Evolutionary conservation across 2,888 invertebrate species (phyloP).

Genomic region (Prostheceraeus crozeri): DNA sequence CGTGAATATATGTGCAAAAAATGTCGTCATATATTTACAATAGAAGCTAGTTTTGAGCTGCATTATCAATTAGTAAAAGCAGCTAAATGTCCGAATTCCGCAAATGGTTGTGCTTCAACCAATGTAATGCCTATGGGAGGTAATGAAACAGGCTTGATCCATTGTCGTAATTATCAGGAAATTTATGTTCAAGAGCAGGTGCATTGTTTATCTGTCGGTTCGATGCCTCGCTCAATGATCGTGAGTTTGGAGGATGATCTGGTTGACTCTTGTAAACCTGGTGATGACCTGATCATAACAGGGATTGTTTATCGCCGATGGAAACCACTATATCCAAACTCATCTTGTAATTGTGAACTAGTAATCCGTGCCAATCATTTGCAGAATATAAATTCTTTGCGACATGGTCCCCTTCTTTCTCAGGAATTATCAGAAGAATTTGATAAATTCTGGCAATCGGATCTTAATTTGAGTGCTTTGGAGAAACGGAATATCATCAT

Average conservation of each 20-base stretch:
- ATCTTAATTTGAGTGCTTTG: slow-evolving; percentile 64
- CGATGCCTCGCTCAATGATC: slow-evolving; percentile 69
- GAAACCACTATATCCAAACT: slow-evolving; percentile 63
- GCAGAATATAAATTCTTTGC: slow-evolving; percentile 29
- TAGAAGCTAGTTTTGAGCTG: slow-evolving; percentile 66
- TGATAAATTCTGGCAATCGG: slow-evolving; percentile 58
- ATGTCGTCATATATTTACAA: slow-evolving; percentile 65
- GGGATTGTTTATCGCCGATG: slow-evolving; percentile 70
- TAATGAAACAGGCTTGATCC: neutral
- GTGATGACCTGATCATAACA: slow-evolving; percentile 77
- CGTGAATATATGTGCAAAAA: slow-evolving; percentile 69
- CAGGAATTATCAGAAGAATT: slow-evolving; percentile 27
- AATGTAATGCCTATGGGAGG: slow-evolving; percentile 43
- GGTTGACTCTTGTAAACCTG: slow-evolving; percentile 76
- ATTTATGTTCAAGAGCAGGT: slow-evolving; percentile 76
- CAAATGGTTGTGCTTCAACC: slow-evolving; percentile 49
- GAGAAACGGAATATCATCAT: slow-evolving; percentile 70
- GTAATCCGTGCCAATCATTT: slow-evolving; percentile 57
- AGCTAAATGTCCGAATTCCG: slow-evolving; percentile 61
- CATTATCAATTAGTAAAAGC: slow-evolving; percentile 62
- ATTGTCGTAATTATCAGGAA: slow-evolving; percentile 60
- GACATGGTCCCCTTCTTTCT: neutral
- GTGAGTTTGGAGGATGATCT: slow-evolving; percentile 68
- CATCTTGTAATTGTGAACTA: slow-evolving; percentile 66
- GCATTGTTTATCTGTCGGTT: slow-evolving; percentile 66